phyloP scores from a whole-genome alignment of 2,113 vertebrate genomes.

The Petaurus breviceps region DNA sequence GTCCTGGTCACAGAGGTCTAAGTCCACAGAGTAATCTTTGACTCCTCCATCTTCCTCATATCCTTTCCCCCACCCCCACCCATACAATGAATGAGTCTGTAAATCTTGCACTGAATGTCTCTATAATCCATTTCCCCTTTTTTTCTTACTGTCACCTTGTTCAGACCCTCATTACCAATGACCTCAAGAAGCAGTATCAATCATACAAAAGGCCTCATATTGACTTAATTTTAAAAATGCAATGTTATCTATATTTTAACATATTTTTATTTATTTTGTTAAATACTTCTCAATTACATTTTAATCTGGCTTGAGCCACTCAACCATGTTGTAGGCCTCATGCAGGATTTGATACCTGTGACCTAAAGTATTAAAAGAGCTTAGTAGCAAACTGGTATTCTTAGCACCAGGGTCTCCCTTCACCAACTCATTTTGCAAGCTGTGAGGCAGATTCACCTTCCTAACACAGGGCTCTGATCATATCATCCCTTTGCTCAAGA shows the following conservation, averaged over 20 bases:
- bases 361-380: not conserved
- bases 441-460: not conserved
- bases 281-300: not conserved
- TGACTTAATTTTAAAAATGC: not conserved
- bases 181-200: not conserved
- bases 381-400: not conserved
- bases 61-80: not conserved
- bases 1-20: not conserved
- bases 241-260: not conserved
- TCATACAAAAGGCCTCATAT: not conserved
- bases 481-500: not conserved
- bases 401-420: not conserved
- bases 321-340: not conserved
- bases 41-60: not conserved
- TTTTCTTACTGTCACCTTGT: not conserved
- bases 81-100: not conserved
- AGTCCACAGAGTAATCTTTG: not conserved
- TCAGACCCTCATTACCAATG: not conserved
- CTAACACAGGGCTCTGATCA: not conserved
- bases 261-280: not conserved
- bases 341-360: not conserved
- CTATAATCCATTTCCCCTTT: not conserved
- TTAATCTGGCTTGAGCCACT: not conserved
- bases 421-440: not conserved
- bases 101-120: not conserved